A percentile compares a stretch with the other conserved stretches of the same genome.
Evolutionary conservation across 2,888 invertebrate species (phyloP).

Genomic region (Anarsia innoxiella): DNA sequence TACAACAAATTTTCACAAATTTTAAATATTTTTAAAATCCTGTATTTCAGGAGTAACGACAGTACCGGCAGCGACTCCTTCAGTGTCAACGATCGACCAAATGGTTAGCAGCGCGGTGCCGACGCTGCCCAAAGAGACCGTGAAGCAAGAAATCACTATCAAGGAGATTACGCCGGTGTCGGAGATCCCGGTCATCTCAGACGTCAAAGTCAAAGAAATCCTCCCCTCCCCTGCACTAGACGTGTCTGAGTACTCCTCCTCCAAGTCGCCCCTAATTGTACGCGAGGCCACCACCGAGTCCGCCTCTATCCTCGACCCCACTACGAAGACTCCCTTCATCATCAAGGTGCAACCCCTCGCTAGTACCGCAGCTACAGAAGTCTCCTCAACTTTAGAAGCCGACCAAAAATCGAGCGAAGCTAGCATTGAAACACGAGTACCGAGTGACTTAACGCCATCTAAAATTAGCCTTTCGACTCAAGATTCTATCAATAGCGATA

Average conservation of each 20-base stretch:
- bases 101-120: slow-evolving; percentile 31
- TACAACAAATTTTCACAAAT: background rate
- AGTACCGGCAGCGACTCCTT: slow-evolving; percentile 39
- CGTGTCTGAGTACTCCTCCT: slow-evolving; percentile 55
- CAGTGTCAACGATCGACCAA: slow-evolving; percentile 6
- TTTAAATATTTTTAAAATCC: background rate
- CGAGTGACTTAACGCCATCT: slow-evolving; percentile 42
- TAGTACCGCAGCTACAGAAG: slow-evolving; percentile 13
- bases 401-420: slow-evolving; percentile 24
- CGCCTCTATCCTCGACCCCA: slow-evolving; percentile 24
- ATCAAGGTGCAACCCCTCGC: no score
- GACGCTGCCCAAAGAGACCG: slow-evolving; percentile 33
- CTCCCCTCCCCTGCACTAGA: slow-evolving; percentile 54
- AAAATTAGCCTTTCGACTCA: slow-evolving; percentile 58
- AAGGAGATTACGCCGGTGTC: slow-evolving; percentile 77
- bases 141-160: slow-evolving; percentile 67
- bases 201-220: slow-evolving; percentile 64
- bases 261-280: slow-evolving; percentile 58
- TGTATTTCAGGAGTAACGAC: slow-evolving; percentile 51
- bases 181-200: slow-evolving; percentile 59
- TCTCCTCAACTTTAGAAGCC: slow-evolving; percentile 27
- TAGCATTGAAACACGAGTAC: slow-evolving; percentile 24
- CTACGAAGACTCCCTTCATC: slow-evolving; percentile 38
- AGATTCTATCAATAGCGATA: slow-evolving; percentile 48
- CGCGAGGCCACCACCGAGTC: slow-evolving; percentile 60